Conservation (phyloP, 2,888 invertebrate species). For the Orthosia gothica region DNA sequence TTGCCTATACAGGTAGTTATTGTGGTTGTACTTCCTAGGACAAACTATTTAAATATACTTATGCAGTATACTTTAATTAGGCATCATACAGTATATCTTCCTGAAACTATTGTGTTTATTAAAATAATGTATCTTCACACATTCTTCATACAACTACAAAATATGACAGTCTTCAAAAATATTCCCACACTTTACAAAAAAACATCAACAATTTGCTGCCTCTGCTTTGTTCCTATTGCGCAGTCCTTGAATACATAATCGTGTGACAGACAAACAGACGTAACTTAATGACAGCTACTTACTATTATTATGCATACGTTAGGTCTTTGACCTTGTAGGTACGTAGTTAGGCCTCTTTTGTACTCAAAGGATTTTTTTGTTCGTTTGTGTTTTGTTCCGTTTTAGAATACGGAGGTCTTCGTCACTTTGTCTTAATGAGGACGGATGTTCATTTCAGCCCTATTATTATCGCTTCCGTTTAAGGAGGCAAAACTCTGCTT, state of each 20-base stretch:
- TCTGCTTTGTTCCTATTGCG: slow-evolving; percentile 38
- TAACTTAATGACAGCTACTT: slow-evolving; percentile 39
- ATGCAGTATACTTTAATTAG: too few relatives aligned
- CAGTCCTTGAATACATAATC: slow-evolving; percentile 62
- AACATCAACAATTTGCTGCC: slow-evolving; percentile 11
- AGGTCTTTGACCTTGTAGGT: slow-evolving; percentile 37
- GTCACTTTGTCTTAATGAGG: neutral
- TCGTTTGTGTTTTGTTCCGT: neutral
- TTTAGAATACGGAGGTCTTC: neutral
- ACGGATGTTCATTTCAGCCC: neutral
- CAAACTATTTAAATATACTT: too few relatives aligned
- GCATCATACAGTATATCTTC: too few relatives aligned
- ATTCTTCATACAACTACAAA: neutral
- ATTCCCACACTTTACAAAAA: slow-evolving; percentile 43
- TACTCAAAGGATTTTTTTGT: neutral
- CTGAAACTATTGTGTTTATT: too few relatives aligned
- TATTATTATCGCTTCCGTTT: neutral
- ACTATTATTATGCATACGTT: slow-evolving; percentile 46
- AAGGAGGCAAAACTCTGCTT: neutral
- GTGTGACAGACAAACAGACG: slow-evolving; percentile 58
- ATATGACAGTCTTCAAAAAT: slow-evolving; percentile 10
- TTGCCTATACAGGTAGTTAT: too few relatives aligned
- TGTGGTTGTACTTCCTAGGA: too few relatives aligned
- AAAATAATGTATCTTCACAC: neutral
- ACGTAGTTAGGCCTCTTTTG: slow-evolving; percentile 1